Base-by-base conservation (phyloP, 2,113 vertebrate species). In the Coracopsis vasa region DNA sequence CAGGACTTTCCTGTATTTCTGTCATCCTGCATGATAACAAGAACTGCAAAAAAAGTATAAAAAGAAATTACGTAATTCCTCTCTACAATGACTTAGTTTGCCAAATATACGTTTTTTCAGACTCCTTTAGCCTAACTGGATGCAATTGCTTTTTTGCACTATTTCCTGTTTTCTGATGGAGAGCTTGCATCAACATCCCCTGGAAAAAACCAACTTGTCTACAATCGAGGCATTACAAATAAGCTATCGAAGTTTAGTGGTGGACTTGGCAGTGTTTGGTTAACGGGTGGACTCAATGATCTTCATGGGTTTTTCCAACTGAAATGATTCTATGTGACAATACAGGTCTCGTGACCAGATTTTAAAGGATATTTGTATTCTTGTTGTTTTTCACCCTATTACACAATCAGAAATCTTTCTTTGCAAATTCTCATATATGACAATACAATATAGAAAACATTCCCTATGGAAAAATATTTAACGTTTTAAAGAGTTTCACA, bases 91-190 rank as follows among this genome's bases (percentile, higher is more conserved):
- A 85, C 88, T 94, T 78, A 2, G 54, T 66, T 85, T 70, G 78
- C 80, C 91, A 95, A 96, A 91, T 69, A 35, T 56, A 82, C 64
- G 20, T 61, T 94, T 80, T 93, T 95, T 53, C 48, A 97, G 95
- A 94, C 94, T 94, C 83, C 79, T 95, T 88, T 42, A 53, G 33
- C 67, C 64, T 94, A 37, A 96, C 96, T 98, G 96, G 93, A 93
- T 97, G 96, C 86, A 95, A 98, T 91, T 95, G 94, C 96, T 98
- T 95, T 97, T 95, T 94, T 97, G 95, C 93, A 97, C 98, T 97
- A 98, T 97, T 98, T 99, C 98, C 98, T 98, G 97, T 98, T 98
- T 98, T 98, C 96, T 96, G 80, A 96, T 90, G 86, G 93, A 96
- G 95, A 95, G 87, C 91, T 97, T 77, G 92, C 95, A 97, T 94